These are phyloP conservation scores for Phataginus tetradactyla DNA, from an alignment of 2,797 vertebrate species.

Conservation along the genomic window DNA sequence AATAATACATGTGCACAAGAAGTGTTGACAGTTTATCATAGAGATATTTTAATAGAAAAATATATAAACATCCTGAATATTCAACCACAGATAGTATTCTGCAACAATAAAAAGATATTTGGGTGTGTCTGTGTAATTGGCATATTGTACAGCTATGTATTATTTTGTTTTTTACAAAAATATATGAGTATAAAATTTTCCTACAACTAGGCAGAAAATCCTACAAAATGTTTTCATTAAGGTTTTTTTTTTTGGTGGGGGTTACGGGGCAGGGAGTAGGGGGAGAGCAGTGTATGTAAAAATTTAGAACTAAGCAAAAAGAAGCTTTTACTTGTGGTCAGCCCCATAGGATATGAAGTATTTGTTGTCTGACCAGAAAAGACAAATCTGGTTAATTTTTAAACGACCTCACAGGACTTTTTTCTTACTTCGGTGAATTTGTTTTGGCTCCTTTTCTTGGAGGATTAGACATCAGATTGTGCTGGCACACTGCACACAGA, in stretches of 20 bases:
- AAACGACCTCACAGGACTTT: background rate
- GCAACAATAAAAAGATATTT: background rate
- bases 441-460: background rate
- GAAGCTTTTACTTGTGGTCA: background rate
- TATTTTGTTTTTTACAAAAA: background rate
- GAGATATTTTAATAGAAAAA: background rate
- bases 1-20: background rate
- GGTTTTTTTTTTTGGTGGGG: background rate
- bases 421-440: background rate
- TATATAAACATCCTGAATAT: background rate
- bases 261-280: rapidly evolving
- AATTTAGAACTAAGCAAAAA: background rate
- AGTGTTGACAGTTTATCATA: background rate
- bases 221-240: background rate
- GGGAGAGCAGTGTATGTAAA: background rate
- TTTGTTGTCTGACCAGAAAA: background rate
- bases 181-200: background rate
- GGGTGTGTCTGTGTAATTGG: background rate
- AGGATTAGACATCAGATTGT: background rate
- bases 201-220: background rate
- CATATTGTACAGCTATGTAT: background rate
- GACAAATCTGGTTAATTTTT: background rate
- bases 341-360: background rate
- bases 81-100: background rate
- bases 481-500: background rate